Evolutionary conservation across 2,797 vertebrate species (phyloP), one percentile per base, ranked within the genome.

Genomic region (Aotus griseimembra): DNA sequence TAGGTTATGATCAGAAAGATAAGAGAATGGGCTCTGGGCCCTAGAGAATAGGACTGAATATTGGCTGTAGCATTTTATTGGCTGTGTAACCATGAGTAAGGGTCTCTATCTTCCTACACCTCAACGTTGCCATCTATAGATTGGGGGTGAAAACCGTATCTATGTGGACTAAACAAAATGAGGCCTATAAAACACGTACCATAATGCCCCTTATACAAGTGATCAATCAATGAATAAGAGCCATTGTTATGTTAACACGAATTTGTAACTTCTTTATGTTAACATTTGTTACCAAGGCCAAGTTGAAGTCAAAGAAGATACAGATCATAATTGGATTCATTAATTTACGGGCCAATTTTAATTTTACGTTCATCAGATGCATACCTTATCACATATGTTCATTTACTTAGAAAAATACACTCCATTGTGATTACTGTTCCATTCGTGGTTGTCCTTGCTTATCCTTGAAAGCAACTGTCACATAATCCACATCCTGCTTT

Each of bases 301-400:
- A 95, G 95, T 95, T 61, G 81, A 97, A 39, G 3, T 97, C 50
- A 50, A 82, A 97, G 75, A n/a, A 97, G 95, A 98, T 95, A 73
- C 15, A 70, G 87, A 28, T 96, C 13, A 82, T 50, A 89, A 93
- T 20, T 97, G 94, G 85, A 97, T 96, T 90, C 80, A 58, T 58
- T 96, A 90, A 95, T 96, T 96, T 92, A 79, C 44, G 46, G 46
- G 17, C 83, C 92, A 76, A 93, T 94, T 97, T 91, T 33, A 48
- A 94, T 94, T 97, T 88, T 33, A 50, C 41, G 33, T 77, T 92
- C 44, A 96, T 39, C 88, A 44, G 28, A 55, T 57, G 33, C 28
- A 90, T 81, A 95, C n/a, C 57, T 89, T 95, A 95, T 84, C 93
- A 95, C n/a, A 82, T 94, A 96, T 79, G 70, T 73, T 61, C 12